phyloP scores from a whole-genome alignment of 2,797 vertebrate genomes.

The Chelon auratus region DNA sequence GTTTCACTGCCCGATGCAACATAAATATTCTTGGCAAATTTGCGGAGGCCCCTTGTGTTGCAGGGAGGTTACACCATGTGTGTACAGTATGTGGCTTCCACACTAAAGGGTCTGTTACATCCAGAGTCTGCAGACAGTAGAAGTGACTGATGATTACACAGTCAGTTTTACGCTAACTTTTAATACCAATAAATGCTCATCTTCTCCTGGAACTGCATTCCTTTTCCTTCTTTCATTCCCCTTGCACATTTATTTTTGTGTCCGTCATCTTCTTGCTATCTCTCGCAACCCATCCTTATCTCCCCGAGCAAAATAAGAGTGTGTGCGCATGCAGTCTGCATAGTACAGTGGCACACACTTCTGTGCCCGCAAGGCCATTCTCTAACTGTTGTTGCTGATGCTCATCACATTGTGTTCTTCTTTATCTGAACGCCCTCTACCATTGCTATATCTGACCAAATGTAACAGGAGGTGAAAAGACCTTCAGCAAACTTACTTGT shows the following conservation, averaged over 20 bases:
- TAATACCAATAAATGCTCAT: neutral
- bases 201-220: neutral
- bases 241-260: neutral
- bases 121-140: constrained; percentile 10
- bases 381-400: constrained; percentile 9
- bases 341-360: neutral
- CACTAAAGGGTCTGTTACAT: neutral
- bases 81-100: constrained; percentile 16
- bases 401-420: constrained; percentile 35
- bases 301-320: neutral
- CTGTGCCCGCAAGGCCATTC: constrained; percentile 38
- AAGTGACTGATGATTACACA: neutral
- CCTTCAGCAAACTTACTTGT: constrained; percentile 33
- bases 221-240: neutral
- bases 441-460: constrained; percentile 48
- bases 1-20: constrained; percentile 12
- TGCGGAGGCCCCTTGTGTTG: constrained; percentile 2
- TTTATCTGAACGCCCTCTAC: constrained; percentile 42
- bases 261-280: neutral
- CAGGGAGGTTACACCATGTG: constrained; percentile 16
- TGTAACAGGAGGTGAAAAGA: constrained; percentile 50
- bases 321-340: neutral
- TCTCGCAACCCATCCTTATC: neutral
- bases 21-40: constrained; percentile 15
- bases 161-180: constrained; percentile 1